Conservation (phyloP, 2,888 invertebrate genomes). For the Aleiodes testaceus region DNA sequence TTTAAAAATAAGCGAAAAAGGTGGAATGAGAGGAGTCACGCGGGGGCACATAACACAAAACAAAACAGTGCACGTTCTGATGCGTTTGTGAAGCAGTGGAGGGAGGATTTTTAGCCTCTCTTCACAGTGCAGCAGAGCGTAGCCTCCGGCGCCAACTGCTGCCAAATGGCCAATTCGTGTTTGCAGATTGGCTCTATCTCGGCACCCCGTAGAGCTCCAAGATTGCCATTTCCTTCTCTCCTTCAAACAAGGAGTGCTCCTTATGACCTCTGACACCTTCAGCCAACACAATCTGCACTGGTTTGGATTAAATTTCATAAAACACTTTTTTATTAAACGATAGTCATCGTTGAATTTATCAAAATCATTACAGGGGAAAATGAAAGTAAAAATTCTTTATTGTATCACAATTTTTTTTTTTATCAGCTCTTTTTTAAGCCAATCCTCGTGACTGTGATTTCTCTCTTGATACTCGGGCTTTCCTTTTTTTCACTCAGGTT, state of each 20-base stretch:
- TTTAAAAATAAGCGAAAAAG: conserved; percentile 11
- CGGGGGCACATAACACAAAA: conserved; percentile 46
- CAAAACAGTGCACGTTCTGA: conserved; percentile 53
- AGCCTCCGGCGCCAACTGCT: conserved; percentile 60
- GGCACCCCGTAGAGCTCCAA: conserved; percentile 65
- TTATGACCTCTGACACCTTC: conserved; percentile 22
- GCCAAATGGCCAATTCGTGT: conserved; percentile 72
- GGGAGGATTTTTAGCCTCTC: conserved; percentile 48
- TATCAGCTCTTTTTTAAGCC: too few species aligned
- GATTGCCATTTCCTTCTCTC: conserved; percentile 70
- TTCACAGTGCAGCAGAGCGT: conserved; percentile 25
- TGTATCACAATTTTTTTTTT: too few species aligned
- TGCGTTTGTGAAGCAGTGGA: conserved; percentile 47
- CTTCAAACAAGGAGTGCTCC: not conserved
- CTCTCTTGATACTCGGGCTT: too few species aligned
- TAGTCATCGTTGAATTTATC: too few species aligned
- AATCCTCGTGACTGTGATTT: not conserved
- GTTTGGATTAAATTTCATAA: conserved; percentile 17
- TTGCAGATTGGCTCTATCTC: conserved; percentile 72
- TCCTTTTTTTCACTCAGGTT: not conserved
- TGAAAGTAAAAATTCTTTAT: too few species aligned
- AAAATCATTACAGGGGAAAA: too few species aligned
- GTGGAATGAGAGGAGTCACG: conserved; percentile 47
- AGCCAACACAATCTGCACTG: conserved; percentile 4
- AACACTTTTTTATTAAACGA: too few species aligned